phyloP scores from a whole-genome alignment of 2,888 invertebrate species.

The Cosmopolites sordidus region DNA sequence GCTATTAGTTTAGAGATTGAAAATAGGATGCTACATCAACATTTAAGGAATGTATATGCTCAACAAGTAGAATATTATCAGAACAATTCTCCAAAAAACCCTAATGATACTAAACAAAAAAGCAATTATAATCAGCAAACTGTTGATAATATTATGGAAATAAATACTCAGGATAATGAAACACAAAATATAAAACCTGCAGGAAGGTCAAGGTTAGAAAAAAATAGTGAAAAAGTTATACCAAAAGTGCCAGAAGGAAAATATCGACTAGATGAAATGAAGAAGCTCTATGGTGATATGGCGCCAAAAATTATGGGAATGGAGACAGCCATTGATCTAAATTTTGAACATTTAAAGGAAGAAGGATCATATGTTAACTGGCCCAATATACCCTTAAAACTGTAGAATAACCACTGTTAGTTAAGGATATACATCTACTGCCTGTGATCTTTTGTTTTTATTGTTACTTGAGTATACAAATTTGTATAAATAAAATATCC shows the following conservation, averaged over 20 bases:
- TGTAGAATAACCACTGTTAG: slow-evolving; percentile 2
- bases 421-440: no score
- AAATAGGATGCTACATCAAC: slow-evolving; percentile 54
- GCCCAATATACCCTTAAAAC: slow-evolving; percentile 54
- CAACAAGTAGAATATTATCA: slow-evolving; percentile 33
- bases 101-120: slow-evolving; percentile 4
- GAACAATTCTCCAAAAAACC: neutral
- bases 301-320: slow-evolving; percentile 66
- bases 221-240: slow-evolving; percentile 41
- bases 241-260: slow-evolving; percentile 39
- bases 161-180: neutral
- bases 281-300: slow-evolving; percentile 60
- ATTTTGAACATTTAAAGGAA: slow-evolving; percentile 60
- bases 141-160: neutral
- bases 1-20: slow-evolving; percentile 57
- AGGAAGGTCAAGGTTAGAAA: slow-evolving; percentile 14
- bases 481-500: slow-evolving; percentile 1
- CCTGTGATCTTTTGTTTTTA: no score
- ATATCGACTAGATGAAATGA: slow-evolving; percentile 46
- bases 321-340: slow-evolving; percentile 66
- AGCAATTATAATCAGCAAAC: neutral
- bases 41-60: slow-evolving; percentile 46
- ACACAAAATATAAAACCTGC: neutral
- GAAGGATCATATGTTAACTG: slow-evolving; percentile 58
- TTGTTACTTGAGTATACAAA: no score